Base-by-base conservation (phyloP, 2,797 vertebrate species). In the Columba guinea region DNA sequence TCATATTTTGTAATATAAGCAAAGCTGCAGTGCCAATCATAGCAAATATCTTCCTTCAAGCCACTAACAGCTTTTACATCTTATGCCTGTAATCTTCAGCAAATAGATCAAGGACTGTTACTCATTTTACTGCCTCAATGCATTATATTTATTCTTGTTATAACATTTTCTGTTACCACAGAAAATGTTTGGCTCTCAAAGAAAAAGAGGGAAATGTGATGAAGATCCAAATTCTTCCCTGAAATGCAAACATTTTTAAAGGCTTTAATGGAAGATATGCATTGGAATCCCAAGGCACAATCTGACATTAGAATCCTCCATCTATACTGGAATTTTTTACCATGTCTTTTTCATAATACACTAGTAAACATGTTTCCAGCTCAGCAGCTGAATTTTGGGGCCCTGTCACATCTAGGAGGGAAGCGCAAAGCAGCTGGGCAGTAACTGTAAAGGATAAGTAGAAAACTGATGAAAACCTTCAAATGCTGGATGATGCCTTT, bases 101-200 rank as follows among this genome's bases (percentile, higher is more conserved):
- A 95, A 88, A 92, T 46, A 94, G 67, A 95, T 96, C 93, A 94
- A 94, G 89, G 94, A 80, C 89, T 96, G 93, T 94, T 96, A 89
- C 71, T 96, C 91, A 97, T 96, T 97, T 96, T 91, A 89, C 86
- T 95, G 96, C 86, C 96, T 79, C 87, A 94, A 94, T 87, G 60
- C 53, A 89, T 96, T 95, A 94, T 76, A 95, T 95, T 95, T 97
- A 90, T 94, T 82, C 90, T 85, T 91, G 84, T 84, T 95, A 74
- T 75, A 94, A 75, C 94, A 87, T 68, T 90, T 94, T 93, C 77
- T 94, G 90, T 96, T 96, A 94, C 90, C 85, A 89, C 95, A 96
- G 93, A 96, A 95, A 87, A 89, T 88, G 14, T 68, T 96, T 94
- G 88, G 94, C 80, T 95, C 27, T 34, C 49, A 94, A 83, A 91